Percentiles rank a stretch among this genome's conserved stretches.
Evolutionary conservation across 2,797 vertebrate genomes (phyloP).

Genomic region (Takifugu ocellatus): DNA sequence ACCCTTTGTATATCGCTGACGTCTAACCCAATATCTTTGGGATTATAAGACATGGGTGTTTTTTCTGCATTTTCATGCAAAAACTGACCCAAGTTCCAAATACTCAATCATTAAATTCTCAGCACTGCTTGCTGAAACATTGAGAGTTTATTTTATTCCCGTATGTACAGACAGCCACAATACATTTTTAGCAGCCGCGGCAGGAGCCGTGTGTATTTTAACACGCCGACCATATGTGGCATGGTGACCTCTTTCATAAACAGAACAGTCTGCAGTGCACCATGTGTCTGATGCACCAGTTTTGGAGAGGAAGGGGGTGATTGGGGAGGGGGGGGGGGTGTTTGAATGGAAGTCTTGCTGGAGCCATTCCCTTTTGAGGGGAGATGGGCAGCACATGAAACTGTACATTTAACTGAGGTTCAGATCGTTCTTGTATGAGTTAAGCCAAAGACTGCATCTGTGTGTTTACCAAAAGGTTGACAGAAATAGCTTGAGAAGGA

Average conservation of each 20-base stretch:
- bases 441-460: constrained; percentile 63
- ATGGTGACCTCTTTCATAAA: constrained; percentile 79
- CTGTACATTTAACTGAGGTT: constrained; percentile 61
- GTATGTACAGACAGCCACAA: constrained; percentile 79
- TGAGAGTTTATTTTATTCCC: constrained; percentile 81
- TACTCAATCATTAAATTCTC: constrained; percentile 80
- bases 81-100: constrained; percentile 76
- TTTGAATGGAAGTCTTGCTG: constrained; percentile 62
- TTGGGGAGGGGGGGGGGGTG: constrained; percentile 36
- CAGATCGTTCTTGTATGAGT: constrained; percentile 62
- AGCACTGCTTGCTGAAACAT: constrained; percentile 70
- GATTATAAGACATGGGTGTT: constrained; percentile 64
- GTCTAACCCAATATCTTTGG: constrained; percentile 75
- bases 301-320: constrained; percentile 37
- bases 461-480: constrained; percentile 72
- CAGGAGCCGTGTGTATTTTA: constrained; percentile 79
- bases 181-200: constrained; percentile 78
- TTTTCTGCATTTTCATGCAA: constrained; percentile 61
- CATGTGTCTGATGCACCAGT: constrained; percentile 57
- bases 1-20: constrained; percentile 68
- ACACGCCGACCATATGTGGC: constrained; percentile 78
- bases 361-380: constrained; percentile 63
- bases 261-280: constrained; percentile 68
- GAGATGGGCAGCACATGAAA: constrained; percentile 70
- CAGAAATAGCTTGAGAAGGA: constrained; percentile 70